Evolutionary conservation across 2,113 vertebrate species (phyloP).

Genomic region (Epinephelus moara): DNA sequence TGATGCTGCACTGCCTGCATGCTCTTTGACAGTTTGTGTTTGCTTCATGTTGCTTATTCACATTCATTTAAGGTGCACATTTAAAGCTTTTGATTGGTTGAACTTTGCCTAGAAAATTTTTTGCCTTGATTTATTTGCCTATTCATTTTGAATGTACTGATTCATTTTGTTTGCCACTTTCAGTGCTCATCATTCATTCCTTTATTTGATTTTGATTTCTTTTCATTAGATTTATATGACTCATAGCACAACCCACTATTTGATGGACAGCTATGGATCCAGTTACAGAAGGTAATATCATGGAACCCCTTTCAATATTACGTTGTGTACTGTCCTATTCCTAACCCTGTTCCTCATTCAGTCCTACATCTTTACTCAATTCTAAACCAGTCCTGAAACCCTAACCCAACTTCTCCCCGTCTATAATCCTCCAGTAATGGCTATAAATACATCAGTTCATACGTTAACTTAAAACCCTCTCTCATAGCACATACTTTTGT

Average conservation of each 20-base stretch:
- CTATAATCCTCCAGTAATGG: constrained; percentile 3
- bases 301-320: constrained; percentile 58
- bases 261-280: constrained; percentile 82
- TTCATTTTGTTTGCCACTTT: constrained; percentile 78
- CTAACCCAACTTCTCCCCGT: constrained; percentile 42
- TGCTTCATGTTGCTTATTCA: constrained; percentile 60
- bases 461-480: constrained; percentile 7
- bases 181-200: constrained; percentile 75
- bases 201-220: constrained; percentile 83
- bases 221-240: constrained; percentile 83
- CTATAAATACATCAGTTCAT: background rate
- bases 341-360: constrained; percentile 63
- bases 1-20: constrained; percentile 44
- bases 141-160: constrained; percentile 73
- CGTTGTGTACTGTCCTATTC: constrained; percentile 61
- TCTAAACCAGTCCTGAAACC: constrained; percentile 44
- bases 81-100: constrained; percentile 44
- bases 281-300: constrained; percentile 75
- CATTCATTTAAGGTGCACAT: constrained; percentile 56
- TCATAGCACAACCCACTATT: constrained; percentile 80
- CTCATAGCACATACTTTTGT: constrained; percentile 18
- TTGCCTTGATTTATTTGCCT: constrained; percentile 68
- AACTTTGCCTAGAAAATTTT: constrained; percentile 29
- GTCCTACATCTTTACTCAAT: constrained; percentile 9
- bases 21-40: constrained; percentile 62